Evolutionary conservation across 2,113 vertebrate genomes (phyloP).

Genomic region (Sakesphorus luctuosus): DNA sequence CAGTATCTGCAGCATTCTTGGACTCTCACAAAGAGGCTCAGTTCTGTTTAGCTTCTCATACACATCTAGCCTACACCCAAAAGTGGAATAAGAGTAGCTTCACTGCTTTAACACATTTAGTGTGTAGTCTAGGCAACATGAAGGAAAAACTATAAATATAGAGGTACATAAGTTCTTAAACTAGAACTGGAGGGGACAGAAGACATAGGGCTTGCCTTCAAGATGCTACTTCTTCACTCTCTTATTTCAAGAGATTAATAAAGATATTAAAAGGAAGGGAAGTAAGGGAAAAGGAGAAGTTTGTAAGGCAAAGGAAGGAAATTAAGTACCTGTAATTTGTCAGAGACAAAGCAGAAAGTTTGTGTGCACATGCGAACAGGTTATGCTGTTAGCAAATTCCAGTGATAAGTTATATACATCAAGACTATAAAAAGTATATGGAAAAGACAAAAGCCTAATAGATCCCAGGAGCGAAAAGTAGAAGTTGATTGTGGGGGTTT

Average conservation of each 20-base stretch:
- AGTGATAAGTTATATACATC: slow-evolving; percentile 89
- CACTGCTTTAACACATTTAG: neutral
- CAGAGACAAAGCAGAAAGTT: slow-evolving; percentile 70
- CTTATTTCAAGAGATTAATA: slow-evolving; percentile 35
- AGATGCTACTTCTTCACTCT: slow-evolving; percentile 29
- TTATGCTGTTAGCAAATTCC: slow-evolving; percentile 88
- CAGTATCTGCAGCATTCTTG: neutral
- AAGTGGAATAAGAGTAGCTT: neutral
- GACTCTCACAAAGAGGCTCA: neutral
- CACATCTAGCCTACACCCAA: neutral
- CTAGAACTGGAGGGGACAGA: neutral
- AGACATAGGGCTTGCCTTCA: slow-evolving; percentile 33
- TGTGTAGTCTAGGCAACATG: neutral
- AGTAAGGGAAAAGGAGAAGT: slow-evolving; percentile 46
- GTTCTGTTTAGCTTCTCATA: neutral
- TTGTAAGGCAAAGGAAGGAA: slow-evolving; percentile 62
- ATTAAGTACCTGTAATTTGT: slow-evolving; percentile 66
- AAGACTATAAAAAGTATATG: slow-evolving; percentile 90
- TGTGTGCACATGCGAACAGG: slow-evolving; percentile 68
- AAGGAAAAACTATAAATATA: neutral
- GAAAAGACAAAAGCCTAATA: slow-evolving; percentile 91
- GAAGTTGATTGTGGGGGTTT: slow-evolving; percentile 84
- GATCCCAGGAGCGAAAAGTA: slow-evolving; percentile 90
- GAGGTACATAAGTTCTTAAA: neutral
- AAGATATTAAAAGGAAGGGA: slow-evolving; percentile 48